phyloP scores from a whole-genome alignment of 2,888 invertebrate species.

The Lordiphosa andalusiaca region DNA sequence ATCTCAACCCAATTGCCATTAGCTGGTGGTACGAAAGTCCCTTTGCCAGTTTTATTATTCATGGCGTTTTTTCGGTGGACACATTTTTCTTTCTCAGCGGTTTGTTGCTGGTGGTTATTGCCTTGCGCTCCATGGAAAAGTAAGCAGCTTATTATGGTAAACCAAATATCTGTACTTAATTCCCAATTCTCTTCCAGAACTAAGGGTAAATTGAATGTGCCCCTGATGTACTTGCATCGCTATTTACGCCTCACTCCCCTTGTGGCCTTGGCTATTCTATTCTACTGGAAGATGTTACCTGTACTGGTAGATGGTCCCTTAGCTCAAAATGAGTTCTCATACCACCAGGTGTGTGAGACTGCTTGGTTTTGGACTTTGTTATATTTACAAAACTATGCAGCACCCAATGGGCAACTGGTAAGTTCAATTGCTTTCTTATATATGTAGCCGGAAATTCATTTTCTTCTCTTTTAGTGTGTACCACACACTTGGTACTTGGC shows the following conservation, averaged over 20 bases:
- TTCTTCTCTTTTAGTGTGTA: constrained; percentile 77
- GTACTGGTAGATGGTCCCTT: constrained; percentile 81
- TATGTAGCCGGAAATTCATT: background rate
- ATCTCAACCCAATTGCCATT: constrained; percentile 44
- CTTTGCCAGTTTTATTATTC: constrained; percentile 59
- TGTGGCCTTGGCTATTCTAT: constrained; percentile 81
- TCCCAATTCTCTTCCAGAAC: constrained; percentile 37
- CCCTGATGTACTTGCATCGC: constrained; percentile 79
- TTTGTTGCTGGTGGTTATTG: constrained; percentile 80
- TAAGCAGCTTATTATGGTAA: constrained; percentile 2
- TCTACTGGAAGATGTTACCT: constrained; percentile 81
- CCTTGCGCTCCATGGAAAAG: constrained; percentile 53
- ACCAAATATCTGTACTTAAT: background rate
- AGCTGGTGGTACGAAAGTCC: constrained; percentile 63
- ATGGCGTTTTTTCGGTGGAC: constrained; percentile 82
- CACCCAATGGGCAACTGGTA: constrained; percentile 70
- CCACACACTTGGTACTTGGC: constrained; percentile 83
- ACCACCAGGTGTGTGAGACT: constrained; percentile 72
- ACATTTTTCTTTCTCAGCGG: constrained; percentile 84
- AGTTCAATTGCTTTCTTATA: background rate
- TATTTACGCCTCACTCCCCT: constrained; percentile 82
- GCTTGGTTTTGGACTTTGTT: constrained; percentile 81
- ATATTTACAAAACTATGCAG: constrained; percentile 81
- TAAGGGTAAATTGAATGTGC: constrained; percentile 73
- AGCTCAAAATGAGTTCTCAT: constrained; percentile 75